Conservation (phyloP, 2,797 vertebrate species). For the Karalla daura region DNA sequence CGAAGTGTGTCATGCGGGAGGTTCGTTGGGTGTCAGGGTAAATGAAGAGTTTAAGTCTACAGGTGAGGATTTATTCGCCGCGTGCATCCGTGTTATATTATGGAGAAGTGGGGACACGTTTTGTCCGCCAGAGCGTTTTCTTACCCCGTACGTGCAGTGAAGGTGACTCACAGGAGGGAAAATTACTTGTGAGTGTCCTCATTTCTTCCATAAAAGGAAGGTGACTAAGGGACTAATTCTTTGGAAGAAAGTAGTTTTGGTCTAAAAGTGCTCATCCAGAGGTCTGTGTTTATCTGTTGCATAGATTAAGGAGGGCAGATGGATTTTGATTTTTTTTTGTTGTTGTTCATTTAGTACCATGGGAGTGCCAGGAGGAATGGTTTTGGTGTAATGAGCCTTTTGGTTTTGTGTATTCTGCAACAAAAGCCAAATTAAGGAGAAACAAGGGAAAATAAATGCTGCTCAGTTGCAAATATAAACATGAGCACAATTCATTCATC, state of each 20-base stretch:
- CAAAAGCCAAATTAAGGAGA: too few relatives aligned
- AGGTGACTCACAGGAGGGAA: too few relatives aligned
- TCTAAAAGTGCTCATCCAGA: neutral
- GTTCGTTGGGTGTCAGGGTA: constrained; percentile 3
- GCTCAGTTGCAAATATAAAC: too few relatives aligned
- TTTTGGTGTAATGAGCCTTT: too few relatives aligned
- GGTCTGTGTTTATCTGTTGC: too few relatives aligned
- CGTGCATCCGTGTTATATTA: neutral
- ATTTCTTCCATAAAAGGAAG: neutral
- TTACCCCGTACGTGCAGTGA: too few relatives aligned
- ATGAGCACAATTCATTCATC: too few relatives aligned
- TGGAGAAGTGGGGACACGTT: too few relatives aligned
- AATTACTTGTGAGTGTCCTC: neutral
- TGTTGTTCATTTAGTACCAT: too few relatives aligned
- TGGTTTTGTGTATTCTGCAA: too few relatives aligned
- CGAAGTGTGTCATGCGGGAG: constrained; percentile 13
- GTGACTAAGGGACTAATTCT: neutral
- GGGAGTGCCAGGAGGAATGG: too few relatives aligned
- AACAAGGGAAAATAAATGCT: too few relatives aligned
- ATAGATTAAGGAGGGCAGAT: neutral
- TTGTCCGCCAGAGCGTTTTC: neutral
- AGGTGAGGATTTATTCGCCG: neutral
- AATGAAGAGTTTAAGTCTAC: neutral
- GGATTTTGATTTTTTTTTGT: neutral
- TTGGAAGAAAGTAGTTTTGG: neutral